Evolutionary conservation across 2,113 vertebrate species (phyloP).

Genomic region (Vombatus ursinus): DNA sequence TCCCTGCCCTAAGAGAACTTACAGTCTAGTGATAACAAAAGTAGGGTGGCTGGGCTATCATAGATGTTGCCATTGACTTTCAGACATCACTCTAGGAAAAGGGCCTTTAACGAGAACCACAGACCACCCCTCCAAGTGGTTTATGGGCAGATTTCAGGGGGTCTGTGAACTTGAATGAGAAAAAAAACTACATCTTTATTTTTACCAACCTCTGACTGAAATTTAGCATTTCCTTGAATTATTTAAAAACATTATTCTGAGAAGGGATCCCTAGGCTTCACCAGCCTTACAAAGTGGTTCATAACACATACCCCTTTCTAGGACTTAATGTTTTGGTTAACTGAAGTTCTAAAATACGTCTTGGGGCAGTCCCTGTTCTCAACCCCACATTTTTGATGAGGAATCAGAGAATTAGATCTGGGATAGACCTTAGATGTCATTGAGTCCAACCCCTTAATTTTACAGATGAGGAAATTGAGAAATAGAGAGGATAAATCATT

Average conservation of each 20-base stretch:
- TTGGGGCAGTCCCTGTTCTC: no score
- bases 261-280: not conserved
- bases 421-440: no score
- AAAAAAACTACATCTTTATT: not conserved
- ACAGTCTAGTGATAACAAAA: not conserved
- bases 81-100: not conserved
- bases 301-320: not conserved
- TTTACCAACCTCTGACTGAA: not conserved
- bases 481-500: no score
- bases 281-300: not conserved
- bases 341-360: no score
- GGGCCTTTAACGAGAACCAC: not conserved
- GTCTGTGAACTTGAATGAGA: not conserved
- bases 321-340: not conserved
- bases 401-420: no score
- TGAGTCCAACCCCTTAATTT: no score
- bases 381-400: no score
- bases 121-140: not conserved
- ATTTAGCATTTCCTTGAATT: not conserved
- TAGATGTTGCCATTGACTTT: not conserved
- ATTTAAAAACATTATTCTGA: not conserved
- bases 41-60: not conserved
- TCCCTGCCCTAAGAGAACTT: not conserved
- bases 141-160: not conserved
- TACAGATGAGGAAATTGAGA: no score